These are phyloP conservation scores for Zeugodacus cucurbitae DNA, from an alignment of 1,140 invertebrate genomes.

Conservation along the genomic window DNA sequence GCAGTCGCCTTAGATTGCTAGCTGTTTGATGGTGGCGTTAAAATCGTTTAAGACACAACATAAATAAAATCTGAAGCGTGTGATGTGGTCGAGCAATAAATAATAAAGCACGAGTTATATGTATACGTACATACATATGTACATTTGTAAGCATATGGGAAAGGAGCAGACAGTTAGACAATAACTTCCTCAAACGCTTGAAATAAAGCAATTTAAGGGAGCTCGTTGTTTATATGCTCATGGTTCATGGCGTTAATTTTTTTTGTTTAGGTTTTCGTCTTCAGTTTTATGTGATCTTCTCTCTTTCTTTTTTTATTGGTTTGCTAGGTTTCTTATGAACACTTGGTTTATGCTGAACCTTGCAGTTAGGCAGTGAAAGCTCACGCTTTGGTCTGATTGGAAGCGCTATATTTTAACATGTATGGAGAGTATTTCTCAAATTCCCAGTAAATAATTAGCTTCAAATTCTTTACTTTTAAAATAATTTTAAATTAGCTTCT, in stretches of 20 bases:
- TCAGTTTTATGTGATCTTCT: neutral
- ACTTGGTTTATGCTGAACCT: neutral
- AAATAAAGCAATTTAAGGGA: neutral
- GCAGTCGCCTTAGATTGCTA: neutral
- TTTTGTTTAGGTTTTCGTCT: neutral
- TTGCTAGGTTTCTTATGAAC: neutral
- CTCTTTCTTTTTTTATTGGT: neutral
- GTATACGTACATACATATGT: neutral
- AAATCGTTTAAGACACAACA: constrained; percentile 28
- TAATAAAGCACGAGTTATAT: constrained; percentile 2
- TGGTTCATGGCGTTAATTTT: neutral
- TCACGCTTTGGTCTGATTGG: too few species aligned
- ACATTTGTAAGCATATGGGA: neutral
- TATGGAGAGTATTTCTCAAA: too few species aligned
- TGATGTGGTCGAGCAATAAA: constrained; percentile 32
- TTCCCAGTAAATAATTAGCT: too few species aligned
- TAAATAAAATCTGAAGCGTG: constrained; percentile 31
- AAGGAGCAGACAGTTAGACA: neutral
- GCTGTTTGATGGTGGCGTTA: neutral
- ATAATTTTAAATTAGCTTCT: too few species aligned
- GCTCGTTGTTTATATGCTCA: neutral
- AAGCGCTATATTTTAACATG: too few species aligned
- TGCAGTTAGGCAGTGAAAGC: too few species aligned
- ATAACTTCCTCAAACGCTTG: neutral
- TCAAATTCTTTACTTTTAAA: too few species aligned